Evolutionary conservation across 2,113 vertebrate species (phyloP).

Genomic region (Tylochromis polylepis): DNA sequence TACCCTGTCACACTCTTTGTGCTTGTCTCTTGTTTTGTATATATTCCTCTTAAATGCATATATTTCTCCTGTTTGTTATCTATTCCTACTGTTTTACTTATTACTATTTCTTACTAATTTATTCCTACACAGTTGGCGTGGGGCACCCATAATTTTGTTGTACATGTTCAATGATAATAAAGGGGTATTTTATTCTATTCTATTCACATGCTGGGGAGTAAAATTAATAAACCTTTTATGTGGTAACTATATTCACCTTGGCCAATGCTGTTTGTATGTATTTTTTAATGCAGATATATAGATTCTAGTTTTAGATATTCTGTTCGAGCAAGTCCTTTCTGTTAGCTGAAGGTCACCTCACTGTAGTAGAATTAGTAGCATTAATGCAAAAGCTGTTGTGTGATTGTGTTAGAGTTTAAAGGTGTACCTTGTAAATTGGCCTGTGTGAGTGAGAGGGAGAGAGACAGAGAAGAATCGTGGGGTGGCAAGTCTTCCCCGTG

Average conservation of each 20-base stretch:
- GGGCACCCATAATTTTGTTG: not conserved
- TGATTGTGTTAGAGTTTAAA: not conserved
- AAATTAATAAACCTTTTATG: not conserved
- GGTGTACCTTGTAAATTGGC: not conserved
- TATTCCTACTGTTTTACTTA: not conserved
- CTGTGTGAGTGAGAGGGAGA: not conserved
- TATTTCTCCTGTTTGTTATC: not conserved
- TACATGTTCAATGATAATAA: not conserved
- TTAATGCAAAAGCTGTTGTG: not conserved
- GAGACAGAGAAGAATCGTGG: not conserved
- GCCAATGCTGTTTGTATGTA: not conserved
- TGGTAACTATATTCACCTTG: not conserved
- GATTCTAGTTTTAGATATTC: not conserved
- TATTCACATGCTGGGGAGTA: not conserved
- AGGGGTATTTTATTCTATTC: not conserved
- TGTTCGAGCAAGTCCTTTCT: not conserved
- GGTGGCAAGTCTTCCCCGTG: not conserved
- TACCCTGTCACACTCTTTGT: not conserved
- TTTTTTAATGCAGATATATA: not conserved
- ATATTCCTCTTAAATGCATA: too few species aligned
- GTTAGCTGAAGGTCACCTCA: not conserved
- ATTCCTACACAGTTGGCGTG: not conserved
- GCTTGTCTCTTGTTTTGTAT: not conserved
- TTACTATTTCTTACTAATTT: too few species aligned
- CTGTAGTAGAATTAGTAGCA: not conserved